Percentiles rank a stretch among this genome's conserved stretches.
Conservation (phyloP, 2,113 vertebrate genomes). For the Helogale parvula region DNA sequence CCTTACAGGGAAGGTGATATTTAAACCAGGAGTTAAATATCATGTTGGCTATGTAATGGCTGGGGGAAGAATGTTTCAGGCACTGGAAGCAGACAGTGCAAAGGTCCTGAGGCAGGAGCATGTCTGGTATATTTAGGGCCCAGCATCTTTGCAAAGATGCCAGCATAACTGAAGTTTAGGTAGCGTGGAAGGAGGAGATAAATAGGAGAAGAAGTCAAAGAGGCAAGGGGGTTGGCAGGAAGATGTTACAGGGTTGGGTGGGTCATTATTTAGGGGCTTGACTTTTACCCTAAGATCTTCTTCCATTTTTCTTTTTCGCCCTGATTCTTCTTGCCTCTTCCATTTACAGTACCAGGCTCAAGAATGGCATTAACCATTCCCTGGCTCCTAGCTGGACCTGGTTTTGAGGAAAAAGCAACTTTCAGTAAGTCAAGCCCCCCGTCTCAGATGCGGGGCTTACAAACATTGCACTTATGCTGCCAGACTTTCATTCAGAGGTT, state of each 20-base stretch:
- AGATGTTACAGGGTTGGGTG: not conserved
- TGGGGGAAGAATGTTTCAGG: not conserved
- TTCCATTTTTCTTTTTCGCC: not conserved
- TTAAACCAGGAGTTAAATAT: not conserved
- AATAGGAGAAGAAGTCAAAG: not conserved
- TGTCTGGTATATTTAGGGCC: not conserved
- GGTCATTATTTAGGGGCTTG: not conserved
- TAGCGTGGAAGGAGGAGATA: not conserved
- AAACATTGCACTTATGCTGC: not conserved
- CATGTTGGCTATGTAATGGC: not conserved
- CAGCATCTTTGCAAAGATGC: not conserved
- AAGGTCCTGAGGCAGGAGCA: not conserved
- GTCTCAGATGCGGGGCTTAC: not conserved
- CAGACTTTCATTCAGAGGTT: not conserved
- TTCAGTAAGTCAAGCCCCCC: not conserved
- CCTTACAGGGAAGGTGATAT: not conserved
- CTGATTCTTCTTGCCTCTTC: not conserved
- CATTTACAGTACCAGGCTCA: not conserved
- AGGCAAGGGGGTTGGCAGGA: not conserved
- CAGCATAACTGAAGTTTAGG: not conserved
- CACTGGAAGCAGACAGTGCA: not conserved
- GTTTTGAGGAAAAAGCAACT: not conserved
- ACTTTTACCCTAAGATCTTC: not conserved
- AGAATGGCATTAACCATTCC: not conserved
- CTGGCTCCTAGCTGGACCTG: not conserved